A percentile compares a stretch with the other conserved stretches of the same genome.
Conservation (phyloP, 2,888 invertebrate species). For the Cheilosia grossa region DNA sequence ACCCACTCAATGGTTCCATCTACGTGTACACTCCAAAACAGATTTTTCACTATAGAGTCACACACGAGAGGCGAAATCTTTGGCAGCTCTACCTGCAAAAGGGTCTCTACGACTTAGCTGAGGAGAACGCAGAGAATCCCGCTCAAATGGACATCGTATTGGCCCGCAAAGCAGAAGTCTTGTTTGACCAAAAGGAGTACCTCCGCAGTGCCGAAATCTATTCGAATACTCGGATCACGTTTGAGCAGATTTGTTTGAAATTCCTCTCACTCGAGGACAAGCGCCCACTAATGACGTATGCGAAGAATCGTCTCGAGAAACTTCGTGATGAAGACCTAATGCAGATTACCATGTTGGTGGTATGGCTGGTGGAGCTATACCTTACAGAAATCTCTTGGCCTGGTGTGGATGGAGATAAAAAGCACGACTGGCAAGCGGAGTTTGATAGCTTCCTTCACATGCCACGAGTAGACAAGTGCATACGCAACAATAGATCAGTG, state of each 20-base stretch:
- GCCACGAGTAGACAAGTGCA: conserved; percentile 90
- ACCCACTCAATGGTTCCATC: conserved; percentile 90
- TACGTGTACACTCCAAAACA: conserved; percentile 94
- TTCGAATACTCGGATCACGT: conserved; percentile 95
- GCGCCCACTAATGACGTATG: conserved; percentile 93
- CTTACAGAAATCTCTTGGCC: conserved; percentile 91
- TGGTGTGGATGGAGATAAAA: conserved; percentile 80
- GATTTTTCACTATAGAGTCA: conserved; percentile 93
- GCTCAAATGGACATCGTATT: conserved; percentile 92
- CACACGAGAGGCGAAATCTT: conserved; percentile 92
- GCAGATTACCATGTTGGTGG: conserved; percentile 95
- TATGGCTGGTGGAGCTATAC: conserved; percentile 97
- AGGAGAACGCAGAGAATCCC: conserved; percentile 92
- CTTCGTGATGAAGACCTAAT: conserved; percentile 90
- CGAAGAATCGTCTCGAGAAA: conserved; percentile 91
- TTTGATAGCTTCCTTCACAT: conserved; percentile 90
- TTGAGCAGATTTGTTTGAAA: conserved; percentile 97
- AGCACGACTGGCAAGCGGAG: conserved; percentile 87
- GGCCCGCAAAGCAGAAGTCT: conserved; percentile 93
- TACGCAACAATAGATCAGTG: conserved; percentile 91
- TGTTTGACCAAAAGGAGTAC: conserved; percentile 91
- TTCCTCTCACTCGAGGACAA: conserved; percentile 89
- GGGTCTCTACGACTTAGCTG: conserved; percentile 93
- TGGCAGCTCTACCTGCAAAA: conserved; percentile 95
- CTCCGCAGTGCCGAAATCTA: conserved; percentile 93